Evolutionary conservation across 2,797 vertebrate genomes (phyloP), one percentile per base, ranked within the genome.

Genomic region (Coluber constrictor): DNA sequence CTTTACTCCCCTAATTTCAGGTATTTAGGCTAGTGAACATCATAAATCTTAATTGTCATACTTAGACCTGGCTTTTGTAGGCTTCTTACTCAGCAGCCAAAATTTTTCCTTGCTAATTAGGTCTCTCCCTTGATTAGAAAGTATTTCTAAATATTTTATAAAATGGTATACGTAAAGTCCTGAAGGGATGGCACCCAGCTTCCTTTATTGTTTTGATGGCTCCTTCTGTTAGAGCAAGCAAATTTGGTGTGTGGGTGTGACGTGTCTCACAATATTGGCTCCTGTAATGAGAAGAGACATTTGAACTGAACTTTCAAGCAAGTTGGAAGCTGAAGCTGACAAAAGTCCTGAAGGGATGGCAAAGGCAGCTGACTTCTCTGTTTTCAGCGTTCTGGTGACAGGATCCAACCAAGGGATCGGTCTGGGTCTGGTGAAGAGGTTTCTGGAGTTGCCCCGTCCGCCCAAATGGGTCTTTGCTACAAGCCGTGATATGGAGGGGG

Each of bases 361-460:
- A 8, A 1, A 23, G 15, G 9, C 16, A 20, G 37, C 1, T 4
- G 18, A 12, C 1, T 91, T 93, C 23, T 55, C 1, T 2, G 54
- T 90, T 55, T 0, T 56, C 43, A 91, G 91, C 3, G 93, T 96
- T 29, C 93, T 98, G 11, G 95, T 97, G 91, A 97, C 97, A 1
- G 97, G 97, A 57, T 96, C 96, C 47, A 98, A 97, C 95, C 87
- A 93, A 23, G 97, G 97, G 51, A 91, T 97, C 23, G 97, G 97
- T 15, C 93, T 97, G 93, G 97, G 97, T 93, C 95, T 97, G 91
- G 96, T 97, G 3, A 96, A 94, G 66, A 96, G 96, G 88, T 95
- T 97, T 59, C 32, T 95, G n/a, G 92, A 92, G 63, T 88, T 37
- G 10, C 13, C 59, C 1, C 6, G 3, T 15, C 89, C 94, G 25